Percentiles rank a stretch among this genome's conserved stretches.
These are phyloP conservation scores for Telenomus remus DNA, from an alignment of 1,140 invertebrate genomes.

Conservation along the genomic window DNA sequence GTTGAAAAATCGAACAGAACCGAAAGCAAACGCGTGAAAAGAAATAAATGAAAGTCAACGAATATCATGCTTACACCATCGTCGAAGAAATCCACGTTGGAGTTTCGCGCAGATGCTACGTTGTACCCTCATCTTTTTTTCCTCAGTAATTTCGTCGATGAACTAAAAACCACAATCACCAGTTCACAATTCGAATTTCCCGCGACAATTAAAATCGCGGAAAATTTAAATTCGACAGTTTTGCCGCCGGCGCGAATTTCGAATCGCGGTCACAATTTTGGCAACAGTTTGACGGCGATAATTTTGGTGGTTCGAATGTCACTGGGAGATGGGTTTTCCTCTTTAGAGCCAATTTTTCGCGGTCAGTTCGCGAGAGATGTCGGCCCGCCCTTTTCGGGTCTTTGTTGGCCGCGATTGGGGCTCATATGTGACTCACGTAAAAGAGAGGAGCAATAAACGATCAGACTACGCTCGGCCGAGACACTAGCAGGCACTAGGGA, in stretches of 20 bases:
- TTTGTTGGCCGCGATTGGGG: slow-evolving; percentile 18
- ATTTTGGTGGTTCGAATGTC: too few relatives aligned
- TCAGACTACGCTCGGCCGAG: slow-evolving; percentile 64
- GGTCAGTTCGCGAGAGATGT: slow-evolving; percentile 4
- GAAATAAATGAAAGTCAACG: slow-evolving; percentile 27
- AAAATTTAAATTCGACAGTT: not conserved
- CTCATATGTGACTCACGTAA: slow-evolving; percentile 32
- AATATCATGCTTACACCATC: slow-evolving; percentile 72
- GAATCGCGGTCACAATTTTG: not conserved
- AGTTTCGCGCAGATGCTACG: slow-evolving; percentile 72
- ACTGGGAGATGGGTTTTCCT: too few relatives aligned
- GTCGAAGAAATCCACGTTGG: slow-evolving; percentile 71
- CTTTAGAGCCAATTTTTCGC: not conserved
- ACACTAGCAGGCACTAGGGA: slow-evolving; percentile 61
- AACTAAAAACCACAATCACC: not conserved
- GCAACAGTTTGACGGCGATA: too few relatives aligned
- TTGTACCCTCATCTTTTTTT: slow-evolving; percentile 68
- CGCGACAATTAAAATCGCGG: not conserved
- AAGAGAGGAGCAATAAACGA: slow-evolving; percentile 49
- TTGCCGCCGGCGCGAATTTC: not conserved
- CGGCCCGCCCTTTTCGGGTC: slow-evolving; percentile 34
- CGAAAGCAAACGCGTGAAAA: slow-evolving; percentile 1
- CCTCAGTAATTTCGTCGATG: not conserved
- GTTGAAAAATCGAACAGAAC: too few relatives aligned
- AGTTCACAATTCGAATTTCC: not conserved